Evolutionary conservation across 2,888 invertebrate genomes (phyloP).

Genomic region (Nomada fucata): DNA sequence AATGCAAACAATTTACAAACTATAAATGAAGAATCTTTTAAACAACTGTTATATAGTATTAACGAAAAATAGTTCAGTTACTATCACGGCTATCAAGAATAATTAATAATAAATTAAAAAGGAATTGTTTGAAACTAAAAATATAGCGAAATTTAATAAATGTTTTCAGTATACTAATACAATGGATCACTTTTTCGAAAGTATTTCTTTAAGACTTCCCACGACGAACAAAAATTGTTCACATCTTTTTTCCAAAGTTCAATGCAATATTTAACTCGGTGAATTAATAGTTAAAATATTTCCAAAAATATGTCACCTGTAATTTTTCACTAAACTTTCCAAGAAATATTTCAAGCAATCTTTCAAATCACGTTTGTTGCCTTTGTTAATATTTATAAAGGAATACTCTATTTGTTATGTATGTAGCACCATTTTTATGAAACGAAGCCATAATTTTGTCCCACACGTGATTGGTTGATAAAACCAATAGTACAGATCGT

Average conservation of each 20-base stretch:
- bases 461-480: slow-evolving; percentile 34
- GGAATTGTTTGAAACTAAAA: slow-evolving; percentile 6
- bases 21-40: slow-evolving; percentile 85
- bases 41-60: slow-evolving; percentile 84
- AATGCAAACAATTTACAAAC: slow-evolving; percentile 80
- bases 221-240: not conserved
- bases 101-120: slow-evolving; percentile 16
- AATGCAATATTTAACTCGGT: not conserved
- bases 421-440: not conserved
- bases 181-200: not conserved
- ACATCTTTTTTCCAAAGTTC: slow-evolving; percentile 10
- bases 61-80: slow-evolving; percentile 68
- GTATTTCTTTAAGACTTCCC: not conserved
- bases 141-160: not conserved
- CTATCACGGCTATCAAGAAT: slow-evolving; percentile 24
- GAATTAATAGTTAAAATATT: not conserved
- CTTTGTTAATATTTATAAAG: not conserved
- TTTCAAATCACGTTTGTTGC: not conserved
- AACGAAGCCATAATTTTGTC: slow-evolving; percentile 17
- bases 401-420: not conserved
- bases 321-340: not conserved
- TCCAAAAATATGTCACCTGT: not conserved
- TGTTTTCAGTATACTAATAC: slow-evolving; percentile 6
- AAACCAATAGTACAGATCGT: slow-evolving; percentile 6
- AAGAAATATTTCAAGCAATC: not conserved